Evolutionary conservation across 2,888 invertebrate genomes (phyloP).

Genomic region (Glyphotaelius pellucidus): DNA sequence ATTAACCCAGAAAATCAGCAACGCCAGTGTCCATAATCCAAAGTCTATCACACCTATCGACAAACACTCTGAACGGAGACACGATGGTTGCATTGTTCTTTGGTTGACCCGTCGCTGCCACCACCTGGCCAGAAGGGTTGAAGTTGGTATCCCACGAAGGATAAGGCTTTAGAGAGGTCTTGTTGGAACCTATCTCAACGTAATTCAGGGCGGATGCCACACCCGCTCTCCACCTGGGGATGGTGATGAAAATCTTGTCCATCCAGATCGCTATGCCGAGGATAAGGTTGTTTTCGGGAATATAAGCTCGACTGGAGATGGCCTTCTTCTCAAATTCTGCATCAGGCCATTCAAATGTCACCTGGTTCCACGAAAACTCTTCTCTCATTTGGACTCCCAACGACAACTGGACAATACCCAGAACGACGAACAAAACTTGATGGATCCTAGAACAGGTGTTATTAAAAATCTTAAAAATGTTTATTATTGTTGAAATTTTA

Average conservation of each 20-base stretch:
- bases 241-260: conserved; percentile 83
- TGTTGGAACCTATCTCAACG: conserved; percentile 78
- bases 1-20: conserved; percentile 83
- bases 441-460: conserved; percentile 26
- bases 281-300: conserved; percentile 82
- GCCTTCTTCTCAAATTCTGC: conserved; percentile 79
- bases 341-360: conserved; percentile 82
- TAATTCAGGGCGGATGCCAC: conserved; percentile 85
- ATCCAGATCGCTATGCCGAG: conserved; percentile 84
- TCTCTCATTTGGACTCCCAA: conserved; percentile 77
- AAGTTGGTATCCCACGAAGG: conserved; percentile 88
- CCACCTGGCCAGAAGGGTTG: conserved; percentile 73
- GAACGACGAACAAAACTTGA: conserved; percentile 21
- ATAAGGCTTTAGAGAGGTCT: conserved; percentile 87
- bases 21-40: conserved; percentile 91
- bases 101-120: conserved; percentile 66
- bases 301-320: conserved; percentile 78
- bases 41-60: conserved; percentile 87
- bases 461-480: neutral
- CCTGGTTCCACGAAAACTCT: conserved; percentile 83
- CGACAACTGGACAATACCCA: neutral
- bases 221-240: conserved; percentile 84
- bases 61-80: conserved; percentile 84
- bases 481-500: too few relatives aligned
- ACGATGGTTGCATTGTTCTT: conserved; percentile 80